A percentile compares a stretch with the other conserved stretches of the same genome.
Conservation (phyloP, 2,113 vertebrate species). For the Cathartes aura region DNA sequence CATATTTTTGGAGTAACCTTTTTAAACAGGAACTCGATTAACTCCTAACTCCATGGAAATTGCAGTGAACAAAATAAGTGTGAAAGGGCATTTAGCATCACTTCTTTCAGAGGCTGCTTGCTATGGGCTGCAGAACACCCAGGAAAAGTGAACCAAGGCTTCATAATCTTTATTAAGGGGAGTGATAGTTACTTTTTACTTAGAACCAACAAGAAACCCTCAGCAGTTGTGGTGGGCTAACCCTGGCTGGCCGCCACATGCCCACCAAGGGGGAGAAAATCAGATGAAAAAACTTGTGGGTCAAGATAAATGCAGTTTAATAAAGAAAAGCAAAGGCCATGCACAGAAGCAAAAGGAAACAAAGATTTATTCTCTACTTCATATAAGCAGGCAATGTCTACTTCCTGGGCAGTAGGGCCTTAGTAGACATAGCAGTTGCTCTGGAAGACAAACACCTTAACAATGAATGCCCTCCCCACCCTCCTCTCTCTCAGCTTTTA, state of each 20-base stretch:
- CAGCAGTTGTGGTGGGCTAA: not conserved
- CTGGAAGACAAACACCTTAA: not conserved
- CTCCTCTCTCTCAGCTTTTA: not conserved
- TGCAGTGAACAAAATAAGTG: not conserved
- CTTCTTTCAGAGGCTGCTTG: not conserved
- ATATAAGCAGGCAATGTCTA: not conserved
- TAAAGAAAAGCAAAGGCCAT: not conserved
- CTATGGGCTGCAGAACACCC: not conserved
- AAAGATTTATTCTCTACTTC: not conserved
- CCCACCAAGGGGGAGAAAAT: not conserved
- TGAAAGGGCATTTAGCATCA: not conserved
- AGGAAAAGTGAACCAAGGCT: not conserved
- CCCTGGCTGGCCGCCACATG: not conserved
- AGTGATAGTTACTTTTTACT: not conserved
- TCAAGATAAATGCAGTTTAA: not conserved
- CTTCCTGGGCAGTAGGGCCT: not conserved
- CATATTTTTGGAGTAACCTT: not conserved
- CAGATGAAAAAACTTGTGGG: not conserved
- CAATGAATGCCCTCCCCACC: accelerated
- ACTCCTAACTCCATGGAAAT: not conserved
- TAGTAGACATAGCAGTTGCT: not conserved
- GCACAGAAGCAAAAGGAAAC: not conserved
- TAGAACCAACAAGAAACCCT: not conserved
- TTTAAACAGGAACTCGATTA: not conserved
- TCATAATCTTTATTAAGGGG: not conserved